These are phyloP conservation scores for Tetranychus piercei DNA, from an alignment of 2,888 invertebrate species.

Conservation along the genomic window DNA sequence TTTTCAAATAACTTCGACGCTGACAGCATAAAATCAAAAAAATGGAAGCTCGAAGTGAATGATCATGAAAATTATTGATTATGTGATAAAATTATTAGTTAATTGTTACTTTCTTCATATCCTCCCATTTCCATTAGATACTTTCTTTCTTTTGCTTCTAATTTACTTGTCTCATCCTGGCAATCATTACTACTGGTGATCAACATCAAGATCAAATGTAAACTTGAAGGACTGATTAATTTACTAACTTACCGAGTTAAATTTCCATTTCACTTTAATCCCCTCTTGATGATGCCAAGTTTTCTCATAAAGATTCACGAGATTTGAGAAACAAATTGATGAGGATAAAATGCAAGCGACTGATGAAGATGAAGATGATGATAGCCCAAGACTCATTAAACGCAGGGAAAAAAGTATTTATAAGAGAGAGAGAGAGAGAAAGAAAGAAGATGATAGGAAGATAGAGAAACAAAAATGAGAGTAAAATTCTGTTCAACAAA, in stretches of 20 bases:
- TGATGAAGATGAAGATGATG: neutral
- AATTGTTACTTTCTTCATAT: neutral
- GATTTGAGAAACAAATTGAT: neutral
- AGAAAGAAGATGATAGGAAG: neutral
- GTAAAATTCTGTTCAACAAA: neutral
- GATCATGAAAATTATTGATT: neutral
- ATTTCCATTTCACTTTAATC: neutral
- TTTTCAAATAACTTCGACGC: too few relatives aligned
- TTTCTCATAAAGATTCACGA: neutral
- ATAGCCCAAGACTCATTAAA: conserved; percentile 1
- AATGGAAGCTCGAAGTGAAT: too few relatives aligned
- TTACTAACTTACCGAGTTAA: neutral
- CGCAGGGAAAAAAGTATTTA: neutral
- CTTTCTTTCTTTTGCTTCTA: too few relatives aligned
- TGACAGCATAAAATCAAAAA: too few relatives aligned
- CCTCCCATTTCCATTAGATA: too few relatives aligned
- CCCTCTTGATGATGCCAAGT: neutral
- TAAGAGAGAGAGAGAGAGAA: neutral
- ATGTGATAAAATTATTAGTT: conserved; percentile 2
- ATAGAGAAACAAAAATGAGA: neutral
- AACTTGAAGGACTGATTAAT: neutral
- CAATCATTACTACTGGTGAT: neutral
- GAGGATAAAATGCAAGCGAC: neutral
- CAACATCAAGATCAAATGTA: neutral
- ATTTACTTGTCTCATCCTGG: neutral